Conservation (phyloP, 1,140 invertebrate species). For the Thaumatotibia leucotreta region DNA sequence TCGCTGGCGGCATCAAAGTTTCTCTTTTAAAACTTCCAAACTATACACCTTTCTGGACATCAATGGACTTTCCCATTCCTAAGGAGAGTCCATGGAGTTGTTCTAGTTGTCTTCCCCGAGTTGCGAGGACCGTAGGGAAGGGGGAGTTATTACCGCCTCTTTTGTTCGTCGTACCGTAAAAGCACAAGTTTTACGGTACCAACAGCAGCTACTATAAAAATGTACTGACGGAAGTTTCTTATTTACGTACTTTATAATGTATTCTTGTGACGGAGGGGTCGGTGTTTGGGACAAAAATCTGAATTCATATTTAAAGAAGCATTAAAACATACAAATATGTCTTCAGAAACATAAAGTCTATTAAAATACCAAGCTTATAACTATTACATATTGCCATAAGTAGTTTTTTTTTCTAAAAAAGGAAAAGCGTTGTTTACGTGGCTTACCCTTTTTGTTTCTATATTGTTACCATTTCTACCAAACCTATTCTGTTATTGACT, state of each 20-base stretch:
- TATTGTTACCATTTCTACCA: too few species aligned
- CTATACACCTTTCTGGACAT: constrained; percentile 41
- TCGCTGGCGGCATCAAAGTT: constrained; percentile 31
- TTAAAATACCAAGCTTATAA: too few species aligned
- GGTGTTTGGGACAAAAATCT: neutral
- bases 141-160: constrained; percentile 53
- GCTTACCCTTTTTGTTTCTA: too few species aligned
- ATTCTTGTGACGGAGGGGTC: neutral
- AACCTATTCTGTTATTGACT: too few species aligned
- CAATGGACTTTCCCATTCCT: constrained; percentile 45
- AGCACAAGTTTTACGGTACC: constrained; percentile 47
- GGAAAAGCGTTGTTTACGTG: too few species aligned
- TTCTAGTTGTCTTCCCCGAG: constrained; percentile 32
- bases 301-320: too few species aligned
- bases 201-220: constrained; percentile 13
- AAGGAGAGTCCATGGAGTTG: constrained; percentile 36
- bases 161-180: constrained; percentile 51
- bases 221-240: constrained; percentile 17
- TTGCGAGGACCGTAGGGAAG: constrained; percentile 22
- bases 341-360: too few species aligned
- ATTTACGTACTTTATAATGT: constrained; percentile 10
- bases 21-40: constrained; percentile 42
- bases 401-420: too few species aligned
- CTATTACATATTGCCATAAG: too few species aligned
- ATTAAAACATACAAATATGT: too few species aligned